A percentile compares a stretch with the other conserved stretches of the same genome.
Conservation (phyloP, 2,797 vertebrate species). For the Morelia viridis region DNA sequence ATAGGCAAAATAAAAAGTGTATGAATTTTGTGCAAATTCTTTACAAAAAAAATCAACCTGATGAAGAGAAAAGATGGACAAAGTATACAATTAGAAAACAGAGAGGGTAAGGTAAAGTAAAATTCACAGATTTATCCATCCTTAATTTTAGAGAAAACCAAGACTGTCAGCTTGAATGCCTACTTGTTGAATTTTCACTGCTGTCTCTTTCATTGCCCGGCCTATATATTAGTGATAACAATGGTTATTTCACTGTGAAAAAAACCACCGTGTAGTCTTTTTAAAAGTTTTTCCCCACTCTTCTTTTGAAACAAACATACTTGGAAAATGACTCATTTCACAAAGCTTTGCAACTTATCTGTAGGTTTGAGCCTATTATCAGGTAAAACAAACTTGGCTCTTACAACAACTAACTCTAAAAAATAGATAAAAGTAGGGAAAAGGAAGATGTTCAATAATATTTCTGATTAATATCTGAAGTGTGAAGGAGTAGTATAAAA, state of each 20-base stretch:
- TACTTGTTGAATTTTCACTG: background rate
- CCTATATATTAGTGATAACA: slow-evolving; percentile 26
- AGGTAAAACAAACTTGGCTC: background rate
- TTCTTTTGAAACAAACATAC: slow-evolving; percentile 42
- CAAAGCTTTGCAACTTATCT: background rate
- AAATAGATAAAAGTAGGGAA: background rate
- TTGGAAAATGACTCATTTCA: slow-evolving; percentile 32
- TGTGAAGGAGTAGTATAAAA: background rate
- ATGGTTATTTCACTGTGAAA: slow-evolving; percentile 25
- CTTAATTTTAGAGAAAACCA: too few relatives aligned
- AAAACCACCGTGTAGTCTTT: slow-evolving; percentile 18
- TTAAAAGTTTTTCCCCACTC: slow-evolving; percentile 35
- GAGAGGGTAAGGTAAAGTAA: background rate
- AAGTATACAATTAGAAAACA: background rate
- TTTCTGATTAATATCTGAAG: background rate
- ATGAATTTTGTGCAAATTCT: background rate
- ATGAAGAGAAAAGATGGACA: background rate
- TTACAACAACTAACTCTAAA: background rate
- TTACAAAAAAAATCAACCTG: background rate
- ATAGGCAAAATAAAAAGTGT: background rate
- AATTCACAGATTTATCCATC: background rate
- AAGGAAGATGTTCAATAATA: background rate
- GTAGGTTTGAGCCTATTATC: slow-evolving; percentile 4
- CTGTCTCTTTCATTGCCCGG: slow-evolving; percentile 18
- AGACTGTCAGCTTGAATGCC: background rate